phyloP scores from a whole-genome alignment of 1,140 invertebrate species.

The Chironomus striatipennis region DNA sequence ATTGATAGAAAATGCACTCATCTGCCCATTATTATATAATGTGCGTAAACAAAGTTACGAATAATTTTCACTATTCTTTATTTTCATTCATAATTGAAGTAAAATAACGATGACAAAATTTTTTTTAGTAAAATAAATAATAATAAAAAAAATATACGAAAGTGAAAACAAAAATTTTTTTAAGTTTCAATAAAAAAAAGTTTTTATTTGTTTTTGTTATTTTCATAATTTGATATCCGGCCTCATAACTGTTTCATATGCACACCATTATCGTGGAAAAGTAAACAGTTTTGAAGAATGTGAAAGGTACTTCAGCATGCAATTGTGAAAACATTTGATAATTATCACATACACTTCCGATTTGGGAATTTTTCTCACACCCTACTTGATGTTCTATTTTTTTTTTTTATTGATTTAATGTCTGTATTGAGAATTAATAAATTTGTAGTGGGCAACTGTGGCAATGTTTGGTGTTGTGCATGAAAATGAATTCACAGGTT shows the following conservation, averaged over 20 bases:
- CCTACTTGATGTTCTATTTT: not conserved
- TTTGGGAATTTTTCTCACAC: not conserved
- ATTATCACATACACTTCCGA: too few species aligned
- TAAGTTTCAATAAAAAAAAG: not conserved
- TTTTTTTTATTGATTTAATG: too few species aligned
- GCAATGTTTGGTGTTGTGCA: too few species aligned
- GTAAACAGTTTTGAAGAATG: not conserved
- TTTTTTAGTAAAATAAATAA: not conserved
- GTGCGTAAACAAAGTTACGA: too few species aligned
- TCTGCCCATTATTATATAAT: too few species aligned
- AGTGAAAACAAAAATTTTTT: not conserved
- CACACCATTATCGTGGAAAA: not conserved
- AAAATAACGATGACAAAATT: too few species aligned
- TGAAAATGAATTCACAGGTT: too few species aligned
- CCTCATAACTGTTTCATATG: not conserved
- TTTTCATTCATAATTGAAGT: too few species aligned
- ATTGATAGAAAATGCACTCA: too few species aligned
- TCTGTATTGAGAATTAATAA: too few species aligned
- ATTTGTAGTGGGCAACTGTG: too few species aligned
- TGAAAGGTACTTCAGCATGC: conserved; percentile 6
- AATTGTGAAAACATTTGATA: not conserved
- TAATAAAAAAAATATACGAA: not conserved
- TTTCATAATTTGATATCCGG: conserved; percentile 3
- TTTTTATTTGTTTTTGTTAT: not conserved
- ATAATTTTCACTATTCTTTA: too few species aligned